These are phyloP conservation scores for Elgaria multicarinata DNA, from an alignment of 2,113 vertebrate genomes.

Conservation along the genomic window DNA sequence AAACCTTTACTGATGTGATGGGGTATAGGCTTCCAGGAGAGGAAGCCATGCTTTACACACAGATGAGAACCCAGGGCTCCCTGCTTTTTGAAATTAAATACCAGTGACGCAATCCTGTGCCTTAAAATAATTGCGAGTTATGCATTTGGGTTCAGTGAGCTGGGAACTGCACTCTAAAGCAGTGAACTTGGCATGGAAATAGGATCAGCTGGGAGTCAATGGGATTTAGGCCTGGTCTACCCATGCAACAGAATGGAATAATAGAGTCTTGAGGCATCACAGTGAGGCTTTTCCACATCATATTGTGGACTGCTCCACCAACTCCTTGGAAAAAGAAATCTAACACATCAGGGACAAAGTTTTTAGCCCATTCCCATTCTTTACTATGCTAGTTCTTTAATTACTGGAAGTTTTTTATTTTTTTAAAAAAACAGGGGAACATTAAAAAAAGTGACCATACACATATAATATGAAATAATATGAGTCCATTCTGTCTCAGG, in stretches of 20 bases:
- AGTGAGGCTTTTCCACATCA: not conserved
- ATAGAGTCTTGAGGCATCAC: not conserved
- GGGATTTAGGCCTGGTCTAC: not conserved
- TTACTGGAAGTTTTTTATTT: too few species aligned
- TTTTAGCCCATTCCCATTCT: not conserved
- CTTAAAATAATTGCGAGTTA: slow-evolving; percentile 3
- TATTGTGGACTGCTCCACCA: not conserved
- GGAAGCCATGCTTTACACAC: not conserved
- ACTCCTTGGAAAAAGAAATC: not conserved
- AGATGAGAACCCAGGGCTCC: not conserved
- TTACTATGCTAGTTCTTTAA: not conserved
- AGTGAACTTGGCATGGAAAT: not conserved
- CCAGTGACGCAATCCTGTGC: too few species aligned
- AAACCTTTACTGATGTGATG: not conserved
- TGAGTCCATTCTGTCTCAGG: not conserved
- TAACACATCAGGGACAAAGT: not conserved
- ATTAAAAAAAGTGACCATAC: not conserved
- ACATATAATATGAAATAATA: not conserved
- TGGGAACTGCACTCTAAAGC: not conserved
- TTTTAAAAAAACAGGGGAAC: too few species aligned
- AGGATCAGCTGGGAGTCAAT: not conserved
- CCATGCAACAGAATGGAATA: not conserved
- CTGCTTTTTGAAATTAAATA: not conserved
- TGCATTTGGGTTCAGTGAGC: not conserved
- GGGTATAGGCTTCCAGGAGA: not conserved